Base-by-base conservation (phyloP, 1,140 invertebrate genomes). In the Microplitis mediator region DNA sequence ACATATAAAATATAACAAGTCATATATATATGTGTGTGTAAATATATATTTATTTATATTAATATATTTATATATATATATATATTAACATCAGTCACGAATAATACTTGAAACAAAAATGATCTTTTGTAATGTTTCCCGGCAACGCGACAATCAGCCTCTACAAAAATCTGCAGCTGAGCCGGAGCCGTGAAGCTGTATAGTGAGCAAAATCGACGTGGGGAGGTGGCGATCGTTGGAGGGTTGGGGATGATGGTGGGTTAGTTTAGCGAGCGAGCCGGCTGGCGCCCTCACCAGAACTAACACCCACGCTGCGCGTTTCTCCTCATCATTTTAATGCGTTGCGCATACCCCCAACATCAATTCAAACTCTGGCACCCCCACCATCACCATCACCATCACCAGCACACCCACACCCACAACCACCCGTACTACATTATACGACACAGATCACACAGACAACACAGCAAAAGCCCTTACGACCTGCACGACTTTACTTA, bases 281-380 rank as follows among this genome's bases (percentile, higher is more conserved):
- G 82, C 82, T 86, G 82, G 84, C 84, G 84, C 83, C 84, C 83
- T 84, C 83, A 83, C 83, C 80, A 82, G 82, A 84, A 86, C 83
- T 86, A 84, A 85, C 83, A 84, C 84, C 83, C 82, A 85, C 83
- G 82, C 83, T 85, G 83, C 84, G 84, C 84, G 82, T 74, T 73
- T 70, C 77, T 71, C 76, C 71, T 78, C 78, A 78, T 75, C 76
- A 75, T 80, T 82, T 79, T 78, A 79, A 82, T 79, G 78, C 81
- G 78, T 73, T 80, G 83, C 83, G 82, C 84, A 84, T 82, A 77
- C 76, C 76, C 78, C 77, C 76, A 69, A 35, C 11, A 50, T 34
- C 14, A 6, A 50, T 14, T 34, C 60, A 9, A 36, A 36, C 50
- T 61, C 66, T 50, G 9, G 34, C 51, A 36, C 60, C 72, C 73